A percentile compares a stretch with the other conserved stretches of the same genome.
Evolutionary conservation across 2,113 vertebrate species (phyloP).

Genomic region (Psophia crepitans): DNA sequence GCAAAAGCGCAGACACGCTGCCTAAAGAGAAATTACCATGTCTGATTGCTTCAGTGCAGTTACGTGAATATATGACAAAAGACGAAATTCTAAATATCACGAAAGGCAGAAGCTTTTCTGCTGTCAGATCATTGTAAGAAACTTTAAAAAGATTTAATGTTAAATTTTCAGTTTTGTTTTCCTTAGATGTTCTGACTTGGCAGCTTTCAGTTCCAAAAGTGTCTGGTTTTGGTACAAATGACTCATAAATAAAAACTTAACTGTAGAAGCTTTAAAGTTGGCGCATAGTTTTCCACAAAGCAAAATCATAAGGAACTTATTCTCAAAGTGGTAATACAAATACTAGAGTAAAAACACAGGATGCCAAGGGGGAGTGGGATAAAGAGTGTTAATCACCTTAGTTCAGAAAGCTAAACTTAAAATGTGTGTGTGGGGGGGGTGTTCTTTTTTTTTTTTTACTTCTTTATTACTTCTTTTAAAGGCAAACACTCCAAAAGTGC

Average conservation of each 20-base stretch:
- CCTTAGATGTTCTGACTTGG: constrained; percentile 33
- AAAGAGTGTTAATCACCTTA: neutral
- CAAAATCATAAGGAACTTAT: constrained; percentile 7
- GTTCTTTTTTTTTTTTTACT: neutral
- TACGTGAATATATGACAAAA: neutral
- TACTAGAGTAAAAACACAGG: neutral
- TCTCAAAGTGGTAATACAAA: neutral
- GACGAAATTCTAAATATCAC: neutral
- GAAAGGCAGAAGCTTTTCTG: neutral
- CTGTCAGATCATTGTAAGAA: neutral
- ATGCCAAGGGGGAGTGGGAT: neutral
- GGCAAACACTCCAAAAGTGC: neutral
- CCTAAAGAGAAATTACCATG: neutral
- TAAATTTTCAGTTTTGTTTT: constrained; percentile 40
- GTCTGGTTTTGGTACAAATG: constrained; percentile 59
- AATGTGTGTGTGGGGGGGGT: too few relatives aligned
- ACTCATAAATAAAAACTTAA: constrained; percentile 57
- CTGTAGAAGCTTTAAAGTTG: constrained; percentile 28
- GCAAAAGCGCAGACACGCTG: neutral
- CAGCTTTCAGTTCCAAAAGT: constrained; percentile 11
- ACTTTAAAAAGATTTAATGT: neutral
- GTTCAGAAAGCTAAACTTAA: neutral
- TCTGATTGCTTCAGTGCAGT: neutral
- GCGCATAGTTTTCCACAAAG: constrained; percentile 12
- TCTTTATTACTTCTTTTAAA: neutral